phyloP scores from a whole-genome alignment of 1,140 invertebrate genomes.

The Aphis gossypii region DNA sequence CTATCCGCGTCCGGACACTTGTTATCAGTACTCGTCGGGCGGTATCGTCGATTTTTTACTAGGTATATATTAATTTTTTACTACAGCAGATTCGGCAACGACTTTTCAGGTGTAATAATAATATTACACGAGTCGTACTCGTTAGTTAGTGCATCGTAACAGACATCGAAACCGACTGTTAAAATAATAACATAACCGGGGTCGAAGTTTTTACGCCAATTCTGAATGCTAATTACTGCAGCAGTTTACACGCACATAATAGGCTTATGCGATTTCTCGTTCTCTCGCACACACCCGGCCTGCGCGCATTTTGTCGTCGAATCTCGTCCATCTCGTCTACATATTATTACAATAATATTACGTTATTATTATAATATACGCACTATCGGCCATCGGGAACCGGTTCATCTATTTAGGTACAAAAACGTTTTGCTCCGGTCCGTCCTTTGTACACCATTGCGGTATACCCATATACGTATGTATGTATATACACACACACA shows the following conservation, averaged over 20 bases:
- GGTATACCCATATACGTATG: background rate
- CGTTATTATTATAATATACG: background rate
- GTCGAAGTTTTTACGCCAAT: background rate
- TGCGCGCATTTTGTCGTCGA: background rate
- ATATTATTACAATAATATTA: conserved; percentile 7
- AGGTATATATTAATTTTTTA: too few relatives aligned
- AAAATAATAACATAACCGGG: too few relatives aligned
- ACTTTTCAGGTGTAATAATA: too few relatives aligned
- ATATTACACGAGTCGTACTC: too few relatives aligned
- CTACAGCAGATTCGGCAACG: too few relatives aligned
- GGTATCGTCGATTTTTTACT: background rate
- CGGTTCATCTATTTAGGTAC: conserved; percentile 20
- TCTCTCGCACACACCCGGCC: background rate
- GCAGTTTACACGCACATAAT: too few relatives aligned
- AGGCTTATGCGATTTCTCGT: background rate
- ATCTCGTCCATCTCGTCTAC: conserved; percentile 7
- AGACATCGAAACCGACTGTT: too few relatives aligned
- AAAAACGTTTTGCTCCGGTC: conserved; percentile 39
- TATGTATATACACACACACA: too few relatives aligned
- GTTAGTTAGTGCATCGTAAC: too few relatives aligned
- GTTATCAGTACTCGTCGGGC: background rate
- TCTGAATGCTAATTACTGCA: background rate
- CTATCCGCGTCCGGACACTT: background rate
- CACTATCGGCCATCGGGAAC: background rate
- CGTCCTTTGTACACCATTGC: background rate